phyloP scores from a whole-genome alignment of 1,140 invertebrate genomes.

The Frieseomelitta varia region DNA sequence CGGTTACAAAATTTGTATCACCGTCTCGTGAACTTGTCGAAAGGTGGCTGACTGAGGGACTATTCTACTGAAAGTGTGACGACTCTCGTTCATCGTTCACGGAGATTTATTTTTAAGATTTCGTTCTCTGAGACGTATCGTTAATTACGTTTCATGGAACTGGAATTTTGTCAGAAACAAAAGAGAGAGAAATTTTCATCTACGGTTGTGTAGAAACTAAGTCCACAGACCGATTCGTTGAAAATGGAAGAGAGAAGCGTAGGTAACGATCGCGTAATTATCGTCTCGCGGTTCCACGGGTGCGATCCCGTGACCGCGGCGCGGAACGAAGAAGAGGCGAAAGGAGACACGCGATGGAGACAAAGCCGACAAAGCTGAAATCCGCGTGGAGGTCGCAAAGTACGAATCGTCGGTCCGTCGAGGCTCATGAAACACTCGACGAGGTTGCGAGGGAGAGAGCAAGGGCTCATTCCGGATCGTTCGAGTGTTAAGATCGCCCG shows the following conservation, averaged over 20 bases:
- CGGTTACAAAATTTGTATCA: conserved; percentile 73
- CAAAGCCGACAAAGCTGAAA: conserved; percentile 17
- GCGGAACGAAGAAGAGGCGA: conserved; percentile 32
- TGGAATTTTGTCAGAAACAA: no score
- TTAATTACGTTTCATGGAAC: background rate
- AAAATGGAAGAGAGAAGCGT: background rate
- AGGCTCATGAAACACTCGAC: conserved; percentile 59
- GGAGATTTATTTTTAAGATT: background rate
- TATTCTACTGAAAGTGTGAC: conserved; percentile 37
- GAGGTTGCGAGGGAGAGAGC: conserved; percentile 29
- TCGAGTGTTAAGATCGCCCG: conserved; percentile 64
- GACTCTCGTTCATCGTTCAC: background rate
- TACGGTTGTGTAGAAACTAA: background rate
- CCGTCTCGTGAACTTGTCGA: conserved; percentile 38
- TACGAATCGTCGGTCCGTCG: conserved; percentile 49
- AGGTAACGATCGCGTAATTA: background rate
- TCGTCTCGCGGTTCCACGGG: no score
- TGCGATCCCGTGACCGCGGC: conserved; percentile 3
- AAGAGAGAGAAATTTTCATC: no score
- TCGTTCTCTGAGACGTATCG: background rate
- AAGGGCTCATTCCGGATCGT: conserved; percentile 51
- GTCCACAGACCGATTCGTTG: background rate
- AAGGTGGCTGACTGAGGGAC: conserved; percentile 54
- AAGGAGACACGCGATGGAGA: conserved; percentile 25
- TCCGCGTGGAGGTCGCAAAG: conserved; percentile 46